These are phyloP conservation scores for Stenichneumon culpator DNA, from an alignment of 2,888 invertebrate species.

Conservation along the genomic window DNA sequence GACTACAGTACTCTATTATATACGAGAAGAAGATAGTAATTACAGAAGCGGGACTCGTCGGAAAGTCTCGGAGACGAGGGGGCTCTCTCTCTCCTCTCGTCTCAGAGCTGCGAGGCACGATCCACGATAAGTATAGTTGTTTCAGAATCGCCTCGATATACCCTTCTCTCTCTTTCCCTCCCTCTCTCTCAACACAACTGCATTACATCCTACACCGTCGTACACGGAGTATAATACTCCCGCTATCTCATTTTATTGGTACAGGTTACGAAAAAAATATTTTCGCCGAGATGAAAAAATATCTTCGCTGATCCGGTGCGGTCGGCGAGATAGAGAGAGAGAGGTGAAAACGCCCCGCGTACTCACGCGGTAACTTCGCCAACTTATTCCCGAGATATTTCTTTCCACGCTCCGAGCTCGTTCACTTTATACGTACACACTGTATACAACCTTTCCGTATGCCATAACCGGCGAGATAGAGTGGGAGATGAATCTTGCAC, in stretches of 20 bases:
- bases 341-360: constrained; percentile 69
- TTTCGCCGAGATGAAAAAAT: constrained; percentile 50
- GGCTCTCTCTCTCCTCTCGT: constrained; percentile 49
- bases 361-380: constrained; percentile 14
- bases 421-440: constrained; percentile 33
- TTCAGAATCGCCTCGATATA: constrained; percentile 83
- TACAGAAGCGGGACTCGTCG: constrained; percentile 82
- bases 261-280: constrained; percentile 82
- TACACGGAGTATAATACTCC: constrained; percentile 72
- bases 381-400: constrained; percentile 58
- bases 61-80: constrained; percentile 56
- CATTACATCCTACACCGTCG: constrained; percentile 44
- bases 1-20: constrained; percentile 44
- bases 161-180: constrained; percentile 69
- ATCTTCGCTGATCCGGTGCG: constrained; percentile 64
- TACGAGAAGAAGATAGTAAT: constrained; percentile 83
- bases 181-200: constrained; percentile 28
- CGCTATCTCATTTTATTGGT: constrained; percentile 84
- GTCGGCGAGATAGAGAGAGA: constrained; percentile 49
- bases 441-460: constrained; percentile 4
- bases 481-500: constrained; percentile 4
- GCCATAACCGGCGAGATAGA: constrained; percentile 1
- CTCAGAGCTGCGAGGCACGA: constrained; percentile 84
- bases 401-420: constrained; percentile 58
- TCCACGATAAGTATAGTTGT: constrained; percentile 85